Evolutionary conservation across 2,113 vertebrate species (phyloP).

Genomic region (Camelus dromedarius): DNA sequence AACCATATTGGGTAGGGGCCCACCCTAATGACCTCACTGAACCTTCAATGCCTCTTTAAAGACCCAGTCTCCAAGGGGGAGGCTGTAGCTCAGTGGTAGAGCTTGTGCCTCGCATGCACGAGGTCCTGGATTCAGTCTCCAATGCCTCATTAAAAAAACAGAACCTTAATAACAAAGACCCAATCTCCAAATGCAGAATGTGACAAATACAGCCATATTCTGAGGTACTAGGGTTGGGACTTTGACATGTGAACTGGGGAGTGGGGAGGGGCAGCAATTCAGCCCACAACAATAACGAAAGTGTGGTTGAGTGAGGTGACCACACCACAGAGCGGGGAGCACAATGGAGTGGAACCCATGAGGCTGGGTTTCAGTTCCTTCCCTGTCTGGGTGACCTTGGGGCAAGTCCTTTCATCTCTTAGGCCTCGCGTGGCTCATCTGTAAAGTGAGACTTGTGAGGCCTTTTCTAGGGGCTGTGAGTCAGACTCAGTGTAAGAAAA

Average conservation of each 20-base stretch:
- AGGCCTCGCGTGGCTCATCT: neutral
- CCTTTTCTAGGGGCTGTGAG: neutral
- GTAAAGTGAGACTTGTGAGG: neutral
- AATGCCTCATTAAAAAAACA: too few relatives aligned
- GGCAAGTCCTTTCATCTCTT: neutral
- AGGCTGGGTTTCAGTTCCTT: neutral
- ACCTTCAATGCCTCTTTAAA: neutral
- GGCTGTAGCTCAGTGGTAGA: too few relatives aligned
- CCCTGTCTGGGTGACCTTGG: neutral
- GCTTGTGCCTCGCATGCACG: too few relatives aligned
- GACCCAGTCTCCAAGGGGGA: too few relatives aligned
- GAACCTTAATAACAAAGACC: neutral
- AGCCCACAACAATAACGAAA: neutral
- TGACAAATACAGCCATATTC: neutral
- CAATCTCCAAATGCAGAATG: neutral
- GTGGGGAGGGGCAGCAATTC: neutral
- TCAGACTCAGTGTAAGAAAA: neutral
- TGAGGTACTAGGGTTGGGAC: neutral
- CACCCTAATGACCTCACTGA: neutral
- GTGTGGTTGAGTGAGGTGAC: neutral
- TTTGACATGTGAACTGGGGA: neutral
- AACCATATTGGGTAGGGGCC: neutral
- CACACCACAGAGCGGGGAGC: neutral
- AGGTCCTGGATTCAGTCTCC: too few relatives aligned
- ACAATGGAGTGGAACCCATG: neutral